These are phyloP conservation scores for Ormyrus rosae DNA, from an alignment of 2,888 invertebrate species.

Conservation along the genomic window DNA sequence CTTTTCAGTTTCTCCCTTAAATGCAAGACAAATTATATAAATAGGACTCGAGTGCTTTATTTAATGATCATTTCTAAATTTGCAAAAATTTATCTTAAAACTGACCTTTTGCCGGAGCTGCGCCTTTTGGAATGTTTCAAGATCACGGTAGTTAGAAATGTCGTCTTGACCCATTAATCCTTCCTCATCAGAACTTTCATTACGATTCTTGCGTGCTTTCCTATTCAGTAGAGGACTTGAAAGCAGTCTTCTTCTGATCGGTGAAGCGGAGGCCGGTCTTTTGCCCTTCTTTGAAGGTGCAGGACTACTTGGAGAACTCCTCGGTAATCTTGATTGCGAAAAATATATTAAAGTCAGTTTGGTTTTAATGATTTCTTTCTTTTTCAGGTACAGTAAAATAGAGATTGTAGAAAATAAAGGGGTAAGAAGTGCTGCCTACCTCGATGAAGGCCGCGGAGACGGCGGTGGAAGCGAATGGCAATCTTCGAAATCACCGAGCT, in stretches of 20 bases:
- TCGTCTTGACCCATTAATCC: constrained; percentile 77
- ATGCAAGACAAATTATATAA: too few relatives aligned
- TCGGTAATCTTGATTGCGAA: constrained; percentile 80
- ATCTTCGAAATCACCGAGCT: constrained; percentile 72
- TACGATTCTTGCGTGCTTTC: constrained; percentile 84
- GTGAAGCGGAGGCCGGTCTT: constrained; percentile 87
- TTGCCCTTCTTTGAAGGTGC: constrained; percentile 84
- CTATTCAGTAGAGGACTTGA: constrained; percentile 90
- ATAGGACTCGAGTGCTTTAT: too few relatives aligned
- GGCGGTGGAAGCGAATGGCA: constrained; percentile 73
- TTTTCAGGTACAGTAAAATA: background rate
- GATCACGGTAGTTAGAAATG: constrained; percentile 86
- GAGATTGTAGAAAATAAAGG: background rate
- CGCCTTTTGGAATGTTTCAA: constrained; percentile 94
- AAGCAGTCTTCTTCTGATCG: constrained; percentile 85
- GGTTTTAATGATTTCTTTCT: background rate
- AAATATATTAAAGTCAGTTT: background rate
- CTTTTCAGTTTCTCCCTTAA: too few relatives aligned
- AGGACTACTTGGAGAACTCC: constrained; percentile 87
- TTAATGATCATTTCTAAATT: too few relatives aligned
- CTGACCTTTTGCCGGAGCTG: constrained; percentile 91
- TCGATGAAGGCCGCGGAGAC: constrained; percentile 72
- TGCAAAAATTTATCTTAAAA: constrained; percentile 3
- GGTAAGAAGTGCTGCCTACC: constrained; percentile 57
- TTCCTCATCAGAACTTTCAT: constrained; percentile 91